phyloP scores from a whole-genome alignment of 2,113 vertebrate species.

The Ophthalmotilapia sp. region DNA sequence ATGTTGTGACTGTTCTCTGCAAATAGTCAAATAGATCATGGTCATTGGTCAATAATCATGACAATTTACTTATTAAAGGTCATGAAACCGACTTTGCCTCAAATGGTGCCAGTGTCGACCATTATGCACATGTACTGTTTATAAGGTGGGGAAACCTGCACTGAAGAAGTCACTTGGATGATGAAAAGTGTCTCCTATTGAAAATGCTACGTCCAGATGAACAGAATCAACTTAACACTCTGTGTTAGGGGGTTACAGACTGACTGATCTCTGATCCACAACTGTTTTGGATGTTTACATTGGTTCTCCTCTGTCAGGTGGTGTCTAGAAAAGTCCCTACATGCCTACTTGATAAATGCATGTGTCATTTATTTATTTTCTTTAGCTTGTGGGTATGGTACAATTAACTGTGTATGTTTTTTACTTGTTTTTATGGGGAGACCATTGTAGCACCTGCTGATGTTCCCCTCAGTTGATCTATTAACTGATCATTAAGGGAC shows the following conservation, averaged over 20 bases:
- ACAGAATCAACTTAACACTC: neutral
- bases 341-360: neutral
- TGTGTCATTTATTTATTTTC: neutral
- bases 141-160: neutral
- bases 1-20: neutral
- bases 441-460: conserved; percentile 17
- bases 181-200: neutral
- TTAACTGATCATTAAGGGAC: conserved; percentile 55
- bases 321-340: neutral
- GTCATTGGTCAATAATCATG: neutral
- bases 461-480: conserved; percentile 6
- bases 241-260: neutral
- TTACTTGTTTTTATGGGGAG: neutral
- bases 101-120: neutral
- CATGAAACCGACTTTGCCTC: neutral
- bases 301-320: neutral
- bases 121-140: neutral
- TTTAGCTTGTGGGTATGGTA: neutral
- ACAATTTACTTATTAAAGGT: neutral
- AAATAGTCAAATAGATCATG: neutral
- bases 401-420: neutral
- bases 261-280: neutral
- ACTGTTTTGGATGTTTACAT: neutral
- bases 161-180: neutral
- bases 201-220: neutral